phyloP scores from a whole-genome alignment of 2,888 invertebrate species.

The Lepeophtheirus nordmannii region DNA sequence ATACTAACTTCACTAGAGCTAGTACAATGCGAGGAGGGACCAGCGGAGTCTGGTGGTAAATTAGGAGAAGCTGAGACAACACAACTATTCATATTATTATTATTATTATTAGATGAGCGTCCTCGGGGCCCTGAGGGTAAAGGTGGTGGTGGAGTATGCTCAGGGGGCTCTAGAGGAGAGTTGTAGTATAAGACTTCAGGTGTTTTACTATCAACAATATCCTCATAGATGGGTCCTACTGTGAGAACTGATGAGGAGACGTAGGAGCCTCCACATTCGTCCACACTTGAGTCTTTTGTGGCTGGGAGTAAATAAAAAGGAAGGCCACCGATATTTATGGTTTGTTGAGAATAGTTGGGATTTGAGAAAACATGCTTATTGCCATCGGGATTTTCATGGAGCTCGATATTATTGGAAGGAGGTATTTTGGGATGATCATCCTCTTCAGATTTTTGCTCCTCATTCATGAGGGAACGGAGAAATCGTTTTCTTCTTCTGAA shows the following conservation, averaged over 20 bases:
- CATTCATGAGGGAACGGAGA: not conserved
- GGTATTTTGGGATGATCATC: not conserved
- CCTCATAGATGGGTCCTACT: slow-evolving; percentile 20
- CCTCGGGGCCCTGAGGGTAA: not conserved
- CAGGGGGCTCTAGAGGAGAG: not conserved
- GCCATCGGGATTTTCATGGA: not conserved
- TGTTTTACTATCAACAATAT: slow-evolving; percentile 5
- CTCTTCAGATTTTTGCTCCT: not conserved
- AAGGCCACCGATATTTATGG: slow-evolving; percentile 15
- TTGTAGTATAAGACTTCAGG: not conserved
- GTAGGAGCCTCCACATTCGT: not conserved
- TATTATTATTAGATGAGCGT: not conserved
- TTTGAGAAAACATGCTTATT: slow-evolving; percentile 16
- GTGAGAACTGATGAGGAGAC: slow-evolving; percentile 3
- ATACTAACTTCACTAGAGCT: slow-evolving; percentile 17
- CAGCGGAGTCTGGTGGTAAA: not conserved
- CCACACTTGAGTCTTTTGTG: not conserved
- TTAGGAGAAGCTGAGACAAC: not conserved
- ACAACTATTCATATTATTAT: not conserved
- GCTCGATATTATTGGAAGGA: slow-evolving; percentile 9
- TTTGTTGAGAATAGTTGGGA: slow-evolving; percentile 8
- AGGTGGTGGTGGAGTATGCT: not conserved
- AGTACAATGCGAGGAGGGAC: slow-evolving; percentile 3
- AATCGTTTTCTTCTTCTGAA: not conserved
- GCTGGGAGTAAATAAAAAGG: slow-evolving; percentile 17